Evolutionary conservation across 1,140 invertebrate genomes (phyloP).

Genomic region (Pseudobourletiella spinata): DNA sequence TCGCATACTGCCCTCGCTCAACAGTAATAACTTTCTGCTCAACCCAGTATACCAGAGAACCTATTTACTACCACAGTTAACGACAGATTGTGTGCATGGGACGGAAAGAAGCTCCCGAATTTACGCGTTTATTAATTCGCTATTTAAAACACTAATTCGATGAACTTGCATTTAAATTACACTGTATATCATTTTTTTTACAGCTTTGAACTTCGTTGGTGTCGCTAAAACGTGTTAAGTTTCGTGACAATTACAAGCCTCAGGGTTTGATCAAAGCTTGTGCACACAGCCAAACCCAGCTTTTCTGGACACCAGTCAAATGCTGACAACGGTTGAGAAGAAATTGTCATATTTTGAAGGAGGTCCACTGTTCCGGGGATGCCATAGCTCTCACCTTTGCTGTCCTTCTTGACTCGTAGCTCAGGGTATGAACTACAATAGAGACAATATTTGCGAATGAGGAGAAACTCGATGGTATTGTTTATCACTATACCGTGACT

Average conservation of each 20-base stretch:
- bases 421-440: constrained; percentile 66
- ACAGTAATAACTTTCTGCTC: too few relatives aligned
- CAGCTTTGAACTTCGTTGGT: background rate
- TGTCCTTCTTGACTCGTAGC: constrained; percentile 56
- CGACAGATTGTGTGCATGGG: too few relatives aligned
- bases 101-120: too few relatives aligned
- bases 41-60: too few relatives aligned
- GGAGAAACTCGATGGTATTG: background rate
- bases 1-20: too few relatives aligned
- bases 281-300: constrained; percentile 72
- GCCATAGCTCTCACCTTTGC: constrained; percentile 60
- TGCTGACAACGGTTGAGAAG: constrained; percentile 78
- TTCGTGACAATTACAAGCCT: constrained; percentile 81
- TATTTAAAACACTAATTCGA: too few relatives aligned
- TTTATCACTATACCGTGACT: constrained; percentile 25
- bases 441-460: background rate
- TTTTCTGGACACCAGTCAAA: constrained; percentile 91
- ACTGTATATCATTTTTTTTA: background rate
- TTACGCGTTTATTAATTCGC: too few relatives aligned
- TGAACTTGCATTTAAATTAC: too few relatives aligned
- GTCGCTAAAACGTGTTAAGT: constrained; percentile 53
- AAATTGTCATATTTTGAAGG: constrained; percentile 68
- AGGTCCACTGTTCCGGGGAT: constrained; percentile 63
- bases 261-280: constrained; percentile 86
- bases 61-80: too few relatives aligned